These are phyloP conservation scores for Panthera leo DNA, from an alignment of 2,113 vertebrate species.

Conservation along the genomic window DNA sequence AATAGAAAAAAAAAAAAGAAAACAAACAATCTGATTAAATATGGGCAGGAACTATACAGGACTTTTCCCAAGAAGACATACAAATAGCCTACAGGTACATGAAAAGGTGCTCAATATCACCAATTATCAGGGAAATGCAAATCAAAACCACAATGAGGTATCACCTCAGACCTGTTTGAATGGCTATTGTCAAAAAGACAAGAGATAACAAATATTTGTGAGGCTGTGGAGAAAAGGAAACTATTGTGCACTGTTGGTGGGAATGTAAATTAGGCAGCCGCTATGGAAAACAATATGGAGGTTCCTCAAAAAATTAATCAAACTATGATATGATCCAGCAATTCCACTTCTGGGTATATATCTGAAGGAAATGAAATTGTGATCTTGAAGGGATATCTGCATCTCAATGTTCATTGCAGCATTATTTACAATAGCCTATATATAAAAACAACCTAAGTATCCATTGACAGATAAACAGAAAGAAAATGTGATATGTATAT, in stretches of 20 bases:
- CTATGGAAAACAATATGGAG: background rate
- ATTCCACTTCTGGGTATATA: background rate
- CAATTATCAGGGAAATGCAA: background rate
- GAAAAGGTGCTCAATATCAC: background rate
- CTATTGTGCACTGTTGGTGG: background rate
- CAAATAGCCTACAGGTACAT: background rate
- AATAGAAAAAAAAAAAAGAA: background rate
- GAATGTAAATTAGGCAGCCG: background rate
- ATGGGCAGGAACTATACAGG: background rate
- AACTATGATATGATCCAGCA: background rate
- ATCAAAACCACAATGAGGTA: background rate
- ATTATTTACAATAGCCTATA: background rate
- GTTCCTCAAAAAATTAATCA: background rate
- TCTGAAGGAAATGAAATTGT: background rate
- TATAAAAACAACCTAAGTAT: background rate
- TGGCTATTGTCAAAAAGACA: background rate
- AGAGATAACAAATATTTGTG: background rate
- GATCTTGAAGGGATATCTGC: background rate
- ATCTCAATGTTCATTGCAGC: background rate
- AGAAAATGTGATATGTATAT: background rate
- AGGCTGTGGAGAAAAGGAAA: background rate
- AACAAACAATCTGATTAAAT: background rate
- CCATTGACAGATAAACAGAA: background rate
- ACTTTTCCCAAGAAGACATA: background rate
- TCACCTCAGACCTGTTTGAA: background rate